Evolutionary conservation across 2,888 invertebrate species (phyloP), one percentile per base, ranked within the genome.

Genomic region (Melanotus villosus): DNA sequence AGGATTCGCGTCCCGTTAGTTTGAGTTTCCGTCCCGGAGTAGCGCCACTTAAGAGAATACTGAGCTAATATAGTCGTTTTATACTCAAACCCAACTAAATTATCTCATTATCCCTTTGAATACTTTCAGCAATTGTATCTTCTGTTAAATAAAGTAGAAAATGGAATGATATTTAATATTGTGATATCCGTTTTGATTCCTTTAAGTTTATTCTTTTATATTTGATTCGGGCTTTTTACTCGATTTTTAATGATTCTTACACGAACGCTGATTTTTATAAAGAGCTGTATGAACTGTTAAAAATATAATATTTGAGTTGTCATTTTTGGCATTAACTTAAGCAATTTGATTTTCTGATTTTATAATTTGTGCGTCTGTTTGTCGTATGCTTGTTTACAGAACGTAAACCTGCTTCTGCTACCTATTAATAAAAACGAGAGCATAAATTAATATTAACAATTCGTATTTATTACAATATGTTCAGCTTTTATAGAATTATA

Each of bases 31-130:
- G 66, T 67, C 73, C 58, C 58, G 58, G 60, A 65, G 69, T 57
- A 67, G 73, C 78, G 68, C 76, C 65, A 70, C 67, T 58, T 70
- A 64, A 65, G 70, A 63, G 58, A 68, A 73, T 64, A 21, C 12
- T n/a, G 16, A n/a, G 30, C 54, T 76, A 75, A 77, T 77, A 71
- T 60, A 70, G 50, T 32, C 65, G 47, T 68, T 68, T 68, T 65
- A 59, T 68, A 68, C 58, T 60, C 45, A 65, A 65, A 58, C 59
- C 54, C 74, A 76, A 77, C 68, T 62, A 71, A 75, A 81, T 82
- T 81, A 81, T 81, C 79, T 79, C 78, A 78, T 82, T 81, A 82
- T 82, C 80, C 79, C 78, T 81, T 81, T 79, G 80, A 80, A 81
- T 81, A 81, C 81, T 81, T 82, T 79, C 76, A 79, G 75, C 79